phyloP scores from a whole-genome alignment of 2,113 vertebrate species.

The Chaetops frenatus region DNA sequence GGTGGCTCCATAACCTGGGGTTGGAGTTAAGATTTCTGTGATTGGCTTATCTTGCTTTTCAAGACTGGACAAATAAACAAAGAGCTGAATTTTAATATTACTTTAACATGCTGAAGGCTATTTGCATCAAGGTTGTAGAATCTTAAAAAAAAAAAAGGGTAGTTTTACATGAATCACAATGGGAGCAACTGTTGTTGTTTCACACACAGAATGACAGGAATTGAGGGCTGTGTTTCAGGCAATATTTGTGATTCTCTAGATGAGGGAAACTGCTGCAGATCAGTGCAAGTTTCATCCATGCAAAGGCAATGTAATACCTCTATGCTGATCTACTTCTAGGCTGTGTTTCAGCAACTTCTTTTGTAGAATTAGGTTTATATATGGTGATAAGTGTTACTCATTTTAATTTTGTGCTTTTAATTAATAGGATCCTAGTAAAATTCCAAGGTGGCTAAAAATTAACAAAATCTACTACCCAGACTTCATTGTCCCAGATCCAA shows the following conservation, averaged over 20 bases:
- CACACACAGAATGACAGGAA: neutral
- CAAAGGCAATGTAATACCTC: neutral
- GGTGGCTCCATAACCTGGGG: neutral
- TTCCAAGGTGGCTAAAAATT: constrained; percentile 92
- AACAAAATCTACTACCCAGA: constrained; percentile 98
- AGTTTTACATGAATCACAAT: neutral
- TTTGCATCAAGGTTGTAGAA: neutral
- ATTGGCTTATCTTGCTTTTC: neutral
- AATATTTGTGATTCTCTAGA: neutral
- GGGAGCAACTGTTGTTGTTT: neutral
- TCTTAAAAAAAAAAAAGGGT: accelerated
- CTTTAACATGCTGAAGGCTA: neutral
- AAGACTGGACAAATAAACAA: neutral
- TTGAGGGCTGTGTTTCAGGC: neutral
- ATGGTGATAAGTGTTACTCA: neutral
- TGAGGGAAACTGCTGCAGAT: neutral
- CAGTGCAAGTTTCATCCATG: neutral
- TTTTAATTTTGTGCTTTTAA: neutral
- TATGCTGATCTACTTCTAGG: neutral
- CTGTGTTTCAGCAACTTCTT: neutral
- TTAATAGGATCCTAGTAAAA: constrained; percentile 89
- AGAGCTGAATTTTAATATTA: neutral
- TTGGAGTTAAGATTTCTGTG: neutral
- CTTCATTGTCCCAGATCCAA: constrained; percentile 91
- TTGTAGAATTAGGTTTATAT: neutral